Evolutionary conservation across 2,797 vertebrate species (phyloP), one percentile per base, ranked within the genome.

Genomic region (Rachycentron canadum): DNA sequence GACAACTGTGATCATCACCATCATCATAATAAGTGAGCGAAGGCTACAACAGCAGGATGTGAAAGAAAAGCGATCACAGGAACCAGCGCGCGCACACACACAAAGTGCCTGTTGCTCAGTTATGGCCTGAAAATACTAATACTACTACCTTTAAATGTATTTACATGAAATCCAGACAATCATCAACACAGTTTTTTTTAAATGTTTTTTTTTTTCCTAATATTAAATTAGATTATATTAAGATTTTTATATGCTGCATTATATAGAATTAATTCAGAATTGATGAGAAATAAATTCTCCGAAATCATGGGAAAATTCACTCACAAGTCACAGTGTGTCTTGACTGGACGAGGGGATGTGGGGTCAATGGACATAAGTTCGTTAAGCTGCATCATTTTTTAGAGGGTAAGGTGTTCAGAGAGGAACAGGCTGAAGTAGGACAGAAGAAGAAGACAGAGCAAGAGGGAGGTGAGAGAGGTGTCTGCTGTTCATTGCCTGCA

Each of bases 401-500:
- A 52, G 10, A 14, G 25, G 10, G 7, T 34, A 41, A 47, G 6
- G 32, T 52, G 55, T 34, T 58, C 1, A 19, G 34, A 17, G 34
- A 45, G 8, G 5, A 38, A 64, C 28, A 65, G 26, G 23, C 16
- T 34, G 45, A 25, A 53, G 28, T 11, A 12, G 49, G 47, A 56
- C 11, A 65, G 52, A 64, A 25, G 32, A 73, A 69, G 65, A 62
- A 78, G 40, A 69, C 26, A 61, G 47, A 62, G 43, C 43, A 52
- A 61, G 32, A 32, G 52, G 49, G 69, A 82, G 84, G 57, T 71
- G 86, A 79, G 73, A 80, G 81, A 65, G 74, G 78, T 86, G 84
- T 87, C 78, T 82, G 81, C 78, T 73, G 66, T 17, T 58, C 73
- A 66, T 81, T 76, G 88, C 89, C 86, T 88, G 81, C 78, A 90